Percentiles rank a stretch among this genome's conserved stretches.
These are phyloP conservation scores for Drosophila meridiana DNA, from an alignment of 2,888 invertebrate species.

Conservation along the genomic window DNA sequence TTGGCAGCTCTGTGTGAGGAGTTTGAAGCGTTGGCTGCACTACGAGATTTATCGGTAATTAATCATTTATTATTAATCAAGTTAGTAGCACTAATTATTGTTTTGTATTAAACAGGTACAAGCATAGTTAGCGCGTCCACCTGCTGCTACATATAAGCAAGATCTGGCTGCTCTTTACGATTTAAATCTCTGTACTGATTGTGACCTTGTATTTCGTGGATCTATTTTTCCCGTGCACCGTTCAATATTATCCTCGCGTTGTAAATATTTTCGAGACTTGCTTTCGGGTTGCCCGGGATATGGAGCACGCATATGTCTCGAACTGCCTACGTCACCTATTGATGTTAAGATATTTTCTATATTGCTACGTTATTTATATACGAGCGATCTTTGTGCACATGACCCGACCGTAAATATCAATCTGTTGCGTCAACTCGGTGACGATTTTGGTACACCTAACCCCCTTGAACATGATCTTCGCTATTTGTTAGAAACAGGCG, in stretches of 20 bases:
- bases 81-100: neutral
- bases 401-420: constrained; percentile 88
- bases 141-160: constrained; percentile 93
- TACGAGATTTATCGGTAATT: constrained; percentile 91
- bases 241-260: constrained; percentile 93
- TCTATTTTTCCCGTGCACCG: constrained; percentile 95
- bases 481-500: constrained; percentile 94
- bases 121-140: constrained; percentile 96
- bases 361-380: constrained; percentile 91
- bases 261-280: constrained; percentile 94
- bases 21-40: constrained; percentile 94
- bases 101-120: constrained; percentile 86
- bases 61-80: neutral
- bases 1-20: constrained; percentile 95
- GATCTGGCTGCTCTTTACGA: constrained; percentile 94
- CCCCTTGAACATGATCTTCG: constrained; percentile 92
- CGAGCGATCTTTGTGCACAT: constrained; percentile 90
- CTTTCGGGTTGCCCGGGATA: constrained; percentile 91
- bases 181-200: constrained; percentile 94
- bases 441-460: constrained; percentile 94
- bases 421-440: constrained; percentile 90
- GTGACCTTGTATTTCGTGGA: constrained; percentile 95
- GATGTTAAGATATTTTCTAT: constrained; percentile 93
- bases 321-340: constrained; percentile 91
- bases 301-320: constrained; percentile 91